Evolutionary conservation across 2,113 vertebrate species (phyloP).

Genomic region (Mus musculus): DNA sequence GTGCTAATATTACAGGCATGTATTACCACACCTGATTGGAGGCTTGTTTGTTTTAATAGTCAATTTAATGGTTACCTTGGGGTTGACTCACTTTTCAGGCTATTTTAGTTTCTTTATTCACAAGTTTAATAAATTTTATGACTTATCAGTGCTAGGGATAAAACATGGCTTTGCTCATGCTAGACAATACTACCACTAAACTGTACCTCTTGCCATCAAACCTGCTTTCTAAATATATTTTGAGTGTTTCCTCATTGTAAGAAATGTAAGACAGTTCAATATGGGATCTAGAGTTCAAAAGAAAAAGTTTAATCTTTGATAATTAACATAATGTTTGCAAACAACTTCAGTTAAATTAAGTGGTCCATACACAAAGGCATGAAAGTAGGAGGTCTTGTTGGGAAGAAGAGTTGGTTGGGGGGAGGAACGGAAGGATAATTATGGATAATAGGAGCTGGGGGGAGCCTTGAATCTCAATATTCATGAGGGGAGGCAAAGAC

Average conservation of each 20-base stretch:
- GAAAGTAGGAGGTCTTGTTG: not conserved
- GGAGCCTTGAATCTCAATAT: not conserved
- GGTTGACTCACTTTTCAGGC: not conserved
- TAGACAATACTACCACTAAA: not conserved
- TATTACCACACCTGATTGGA: not conserved
- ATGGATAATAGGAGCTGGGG: not conserved
- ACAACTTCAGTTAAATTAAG: not conserved
- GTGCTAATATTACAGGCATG: not conserved
- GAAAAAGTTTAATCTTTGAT: slow-evolving; percentile 22
- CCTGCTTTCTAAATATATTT: slow-evolving; percentile 23
- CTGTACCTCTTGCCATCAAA: not conserved
- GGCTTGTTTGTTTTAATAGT: slow-evolving; percentile 38
- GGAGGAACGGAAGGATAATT: not conserved
- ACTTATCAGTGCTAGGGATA: not conserved
- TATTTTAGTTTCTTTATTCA: not conserved
- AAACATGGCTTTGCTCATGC: not conserved
- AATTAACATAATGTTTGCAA: not conserved
- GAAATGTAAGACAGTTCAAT: not conserved
- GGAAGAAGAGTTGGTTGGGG: not conserved
- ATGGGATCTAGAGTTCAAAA: not conserved
- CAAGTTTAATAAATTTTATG: slow-evolving; percentile 20
- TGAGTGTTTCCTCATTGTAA: not conserved
- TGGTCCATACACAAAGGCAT: not conserved
- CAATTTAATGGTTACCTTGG: not conserved
- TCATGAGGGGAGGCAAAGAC: not conserved